These are phyloP conservation scores for Lamprologus callipterus DNA, from an alignment of 2,113 vertebrate genomes.

Conservation along the genomic window DNA sequence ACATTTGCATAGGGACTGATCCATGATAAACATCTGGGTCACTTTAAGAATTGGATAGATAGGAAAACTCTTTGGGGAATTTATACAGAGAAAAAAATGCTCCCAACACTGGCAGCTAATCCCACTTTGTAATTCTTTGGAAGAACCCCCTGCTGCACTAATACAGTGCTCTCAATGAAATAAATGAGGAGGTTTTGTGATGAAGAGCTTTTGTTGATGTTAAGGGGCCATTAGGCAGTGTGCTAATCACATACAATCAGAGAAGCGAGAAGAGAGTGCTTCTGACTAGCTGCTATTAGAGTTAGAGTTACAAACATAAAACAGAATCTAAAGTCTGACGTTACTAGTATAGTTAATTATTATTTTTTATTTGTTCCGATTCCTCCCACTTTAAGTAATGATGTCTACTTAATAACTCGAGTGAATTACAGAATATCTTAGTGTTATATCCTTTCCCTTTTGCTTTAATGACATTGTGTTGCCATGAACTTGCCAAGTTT, in stretches of 20 bases:
- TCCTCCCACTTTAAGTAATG: not conserved
- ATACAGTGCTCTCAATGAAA: not conserved
- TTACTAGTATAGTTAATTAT: not conserved
- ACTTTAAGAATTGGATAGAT: not conserved
- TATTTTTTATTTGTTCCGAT: not conserved
- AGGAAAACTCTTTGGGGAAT: not conserved
- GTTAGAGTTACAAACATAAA: not conserved
- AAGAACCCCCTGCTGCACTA: not conserved
- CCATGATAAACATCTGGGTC: not conserved
- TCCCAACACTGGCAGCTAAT: not conserved
- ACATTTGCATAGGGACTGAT: not conserved
- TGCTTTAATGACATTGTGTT: not conserved
- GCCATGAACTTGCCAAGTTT: not conserved
- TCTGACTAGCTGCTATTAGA: not conserved
- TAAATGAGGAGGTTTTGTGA: not conserved
- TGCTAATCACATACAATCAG: not conserved
- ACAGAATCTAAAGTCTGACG: not conserved
- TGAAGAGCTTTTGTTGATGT: not conserved
- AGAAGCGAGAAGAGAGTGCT: not conserved
- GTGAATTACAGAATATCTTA: not conserved
- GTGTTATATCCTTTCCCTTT: not conserved
- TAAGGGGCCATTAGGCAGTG: not conserved
- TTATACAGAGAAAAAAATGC: not conserved
- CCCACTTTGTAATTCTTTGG: not conserved
- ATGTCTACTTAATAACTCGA: not conserved